These are phyloP conservation scores for Pseudolycoriella hygida DNA, from an alignment of 2,888 invertebrate species.

Conservation along the genomic window DNA sequence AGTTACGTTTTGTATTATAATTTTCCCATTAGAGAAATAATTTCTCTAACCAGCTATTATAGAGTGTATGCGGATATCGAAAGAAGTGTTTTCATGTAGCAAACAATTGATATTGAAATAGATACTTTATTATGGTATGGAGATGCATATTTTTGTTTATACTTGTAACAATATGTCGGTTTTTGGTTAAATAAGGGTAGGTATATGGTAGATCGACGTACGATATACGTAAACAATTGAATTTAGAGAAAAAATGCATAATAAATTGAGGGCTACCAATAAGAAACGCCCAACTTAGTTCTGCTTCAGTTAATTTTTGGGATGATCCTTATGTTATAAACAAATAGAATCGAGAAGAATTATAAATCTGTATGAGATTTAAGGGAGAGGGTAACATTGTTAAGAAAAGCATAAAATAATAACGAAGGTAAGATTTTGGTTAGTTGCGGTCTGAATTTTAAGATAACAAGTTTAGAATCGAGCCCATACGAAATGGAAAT, in stretches of 20 bases:
- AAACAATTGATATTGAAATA: slow-evolving; percentile 6
- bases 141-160: neutral
- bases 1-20: no score
- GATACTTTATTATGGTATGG: slow-evolving; percentile 2
- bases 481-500: neutral
- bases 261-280: neutral
- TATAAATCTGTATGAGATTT: no score
- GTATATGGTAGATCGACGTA: no score
- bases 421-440: neutral
- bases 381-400: no score
- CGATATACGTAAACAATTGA: no score
- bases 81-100: neutral
- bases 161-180: no score
- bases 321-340: slow-evolving; percentile 7
- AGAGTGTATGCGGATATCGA: no score
- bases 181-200: no score
- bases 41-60: no score
- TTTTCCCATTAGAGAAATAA: no score
- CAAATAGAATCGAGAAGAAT: no score
- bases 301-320: slow-evolving; percentile 10
- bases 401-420: neutral
- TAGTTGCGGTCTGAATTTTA: neutral
- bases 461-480: neutral
- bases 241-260: no score
- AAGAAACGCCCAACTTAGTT: slow-evolving; percentile 10